These are phyloP conservation scores for Atractosteus spatula DNA, from an alignment of 2,113 vertebrate species.

Conservation along the genomic window DNA sequence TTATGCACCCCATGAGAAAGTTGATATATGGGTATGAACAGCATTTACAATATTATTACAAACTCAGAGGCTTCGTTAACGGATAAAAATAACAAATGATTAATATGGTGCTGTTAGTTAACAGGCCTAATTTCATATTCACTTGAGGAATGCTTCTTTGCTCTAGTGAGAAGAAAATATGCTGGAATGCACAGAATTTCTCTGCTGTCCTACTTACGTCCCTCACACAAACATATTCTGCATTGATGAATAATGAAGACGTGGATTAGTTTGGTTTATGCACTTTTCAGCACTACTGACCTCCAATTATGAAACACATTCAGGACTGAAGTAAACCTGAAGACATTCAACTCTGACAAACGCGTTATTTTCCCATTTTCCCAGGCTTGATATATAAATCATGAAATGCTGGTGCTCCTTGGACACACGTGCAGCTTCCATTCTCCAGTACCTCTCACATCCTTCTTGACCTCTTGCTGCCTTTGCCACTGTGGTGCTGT, in stretches of 20 bases:
- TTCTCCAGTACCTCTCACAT: too few species aligned
- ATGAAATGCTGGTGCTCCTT: too few species aligned
- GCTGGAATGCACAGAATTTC: constrained; percentile 4
- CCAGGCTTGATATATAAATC: too few species aligned
- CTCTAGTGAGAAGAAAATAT: constrained; percentile 3
- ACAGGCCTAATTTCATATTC: constrained; percentile 11
- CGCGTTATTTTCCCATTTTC: too few species aligned
- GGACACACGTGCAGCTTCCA: too few species aligned
- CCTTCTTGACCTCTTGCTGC: too few species aligned
- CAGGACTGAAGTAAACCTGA: too few species aligned
- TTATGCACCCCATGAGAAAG: constrained; percentile 15
- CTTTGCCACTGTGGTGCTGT: too few species aligned
- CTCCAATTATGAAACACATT: too few species aligned
- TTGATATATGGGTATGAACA: not conserved
- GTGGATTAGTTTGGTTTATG: too few species aligned
- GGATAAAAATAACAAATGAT: constrained; percentile 20
- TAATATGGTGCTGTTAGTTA: constrained; percentile 18
- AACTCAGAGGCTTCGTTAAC: constrained; percentile 20
- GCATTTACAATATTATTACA: constrained; percentile 21
- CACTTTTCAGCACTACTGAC: too few species aligned
- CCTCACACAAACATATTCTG: not conserved
- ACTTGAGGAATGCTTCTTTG: constrained; percentile 9
- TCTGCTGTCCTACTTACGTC: not conserved
- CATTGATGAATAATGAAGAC: not conserved
- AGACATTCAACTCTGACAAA: too few species aligned